Percentiles rank a stretch among this genome's conserved stretches.
These are phyloP conservation scores for Macrotus californicus DNA, from an alignment of 2,113 vertebrate species.

Conservation along the genomic window DNA sequence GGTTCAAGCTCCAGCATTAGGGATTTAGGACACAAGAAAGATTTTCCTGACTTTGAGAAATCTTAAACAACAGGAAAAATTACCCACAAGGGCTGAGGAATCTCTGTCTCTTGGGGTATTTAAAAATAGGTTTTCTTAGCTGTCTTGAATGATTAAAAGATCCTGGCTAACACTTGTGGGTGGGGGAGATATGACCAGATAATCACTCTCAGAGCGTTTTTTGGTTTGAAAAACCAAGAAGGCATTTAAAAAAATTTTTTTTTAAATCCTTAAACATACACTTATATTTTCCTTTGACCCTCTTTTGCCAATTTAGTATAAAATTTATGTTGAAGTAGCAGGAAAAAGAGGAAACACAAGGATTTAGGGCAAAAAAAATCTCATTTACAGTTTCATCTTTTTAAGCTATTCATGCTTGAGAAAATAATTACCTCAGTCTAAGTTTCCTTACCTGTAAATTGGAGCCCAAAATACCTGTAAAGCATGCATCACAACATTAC, in stretches of 20 bases:
- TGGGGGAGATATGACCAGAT: neutral
- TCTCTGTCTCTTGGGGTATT: constrained; percentile 64
- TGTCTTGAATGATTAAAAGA: constrained; percentile 69
- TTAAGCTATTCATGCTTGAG: constrained; percentile 1
- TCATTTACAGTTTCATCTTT: neutral
- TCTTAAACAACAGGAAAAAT: constrained; percentile 66
- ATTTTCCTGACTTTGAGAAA: constrained; percentile 75
- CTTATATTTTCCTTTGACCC: neutral
- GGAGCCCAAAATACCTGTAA: neutral
- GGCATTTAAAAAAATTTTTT: constrained; percentile 1
- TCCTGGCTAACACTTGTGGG: neutral
- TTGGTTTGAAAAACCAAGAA: constrained; percentile 36
- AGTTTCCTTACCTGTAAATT: neutral
- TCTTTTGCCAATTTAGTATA: neutral
- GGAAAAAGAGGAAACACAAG: neutral
- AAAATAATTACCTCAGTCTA: neutral
- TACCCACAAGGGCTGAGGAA: constrained; percentile 60
- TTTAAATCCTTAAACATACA: neutral
- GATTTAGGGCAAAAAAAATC: neutral
- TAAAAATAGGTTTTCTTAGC: constrained; percentile 65
- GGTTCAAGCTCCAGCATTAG: constrained; percentile 48
- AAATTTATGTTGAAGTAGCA: neutral
- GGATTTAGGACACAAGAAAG: constrained; percentile 70
- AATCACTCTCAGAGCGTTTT: constrained; percentile 25
- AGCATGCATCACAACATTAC: neutral